Base-by-base conservation (phyloP, 1,140 invertebrate genomes). In the Leptinotarsa undecemlineata region DNA sequence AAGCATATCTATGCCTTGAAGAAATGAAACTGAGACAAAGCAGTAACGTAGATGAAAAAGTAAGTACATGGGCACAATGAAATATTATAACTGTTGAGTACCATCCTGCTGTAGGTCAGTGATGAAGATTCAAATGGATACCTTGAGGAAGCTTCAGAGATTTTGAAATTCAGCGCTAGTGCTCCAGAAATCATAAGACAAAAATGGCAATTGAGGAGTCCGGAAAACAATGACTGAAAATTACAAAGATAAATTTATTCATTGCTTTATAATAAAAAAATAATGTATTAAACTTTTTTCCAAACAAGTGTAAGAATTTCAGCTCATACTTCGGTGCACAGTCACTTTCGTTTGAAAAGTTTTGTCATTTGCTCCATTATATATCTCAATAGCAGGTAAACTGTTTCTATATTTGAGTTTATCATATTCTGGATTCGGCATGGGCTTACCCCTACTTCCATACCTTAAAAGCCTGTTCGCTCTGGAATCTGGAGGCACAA, bases 311-410 rank as follows among this genome's bases (percentile, higher is more conserved):
- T 48, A 5, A 48, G 5, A 20, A 0, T 48, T 48, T 78, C 79
- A 82, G 79, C 81, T 85, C 79, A 83, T 82, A 63, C 84, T 82
- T 69, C 84, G 81, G 78, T 86, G 85, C 8, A 86, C 85, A 26
- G 84, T 86, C 26, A 85, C 85, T 72, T 82, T 80, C n/a, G 85
- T 82, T 77, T 86, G 77, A 76, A 85, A 81, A 13, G 77, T 82
- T 62, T 75, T 78, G 20, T 82, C 81, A 21, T 74, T 26, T 48
- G 66, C 75, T n/a, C 76, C 75, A 63, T 73, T 26, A 61, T 74
- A 69, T 3, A 63, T 78, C 48, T 74, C 70, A n/a, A 82, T 79
- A 4, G 75, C 76, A 11, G 82, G 82, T 69, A 84, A 80, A 78
- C 81, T 84, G 71, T 81, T 84, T 67, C 82, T 78, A 60, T 76